Evolutionary conservation across 1,140 invertebrate species (phyloP).

Genomic region (Caenorhabditis elegans): DNA sequence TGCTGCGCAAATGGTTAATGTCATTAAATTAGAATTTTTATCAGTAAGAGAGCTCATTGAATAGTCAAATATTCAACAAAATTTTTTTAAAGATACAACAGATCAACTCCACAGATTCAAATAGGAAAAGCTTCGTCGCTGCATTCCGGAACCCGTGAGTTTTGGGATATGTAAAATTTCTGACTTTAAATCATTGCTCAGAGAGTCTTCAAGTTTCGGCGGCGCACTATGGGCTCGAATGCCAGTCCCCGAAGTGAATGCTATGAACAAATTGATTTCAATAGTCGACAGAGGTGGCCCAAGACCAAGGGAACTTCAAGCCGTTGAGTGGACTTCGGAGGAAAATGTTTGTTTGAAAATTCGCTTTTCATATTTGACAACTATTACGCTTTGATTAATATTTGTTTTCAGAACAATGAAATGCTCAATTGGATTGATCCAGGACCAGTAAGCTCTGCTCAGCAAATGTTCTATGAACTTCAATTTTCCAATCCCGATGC

Average conservation of each 20-base stretch:
- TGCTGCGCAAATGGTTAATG: conserved; percentile 35
- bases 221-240: conserved; percentile 23
- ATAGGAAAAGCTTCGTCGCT: neutral
- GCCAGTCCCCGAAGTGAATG: neutral
- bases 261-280: neutral
- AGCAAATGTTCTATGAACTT: conserved; percentile 29
- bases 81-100: conserved; percentile 2
- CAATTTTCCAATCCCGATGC: conserved; percentile 1
- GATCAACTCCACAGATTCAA: neutral
- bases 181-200: neutral
- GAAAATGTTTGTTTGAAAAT: neutral
- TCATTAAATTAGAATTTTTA: conserved; percentile 1
- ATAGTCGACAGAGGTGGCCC: neutral
- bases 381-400: neutral
- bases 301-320: neutral
- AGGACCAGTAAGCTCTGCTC: neutral
- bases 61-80: neutral
- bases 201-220: conserved; percentile 30
- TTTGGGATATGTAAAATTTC: neutral
- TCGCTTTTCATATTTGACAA: neutral
- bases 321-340: neutral
- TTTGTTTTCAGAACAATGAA: neutral
- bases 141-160: conserved; percentile 14
- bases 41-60: neutral
- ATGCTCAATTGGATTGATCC: conserved; percentile 27